Percentiles rank a stretch among this genome's conserved stretches.
These are phyloP conservation scores for Polyommatus icarus DNA, from an alignment of 2,888 invertebrate species.

Conservation along the genomic window DNA sequence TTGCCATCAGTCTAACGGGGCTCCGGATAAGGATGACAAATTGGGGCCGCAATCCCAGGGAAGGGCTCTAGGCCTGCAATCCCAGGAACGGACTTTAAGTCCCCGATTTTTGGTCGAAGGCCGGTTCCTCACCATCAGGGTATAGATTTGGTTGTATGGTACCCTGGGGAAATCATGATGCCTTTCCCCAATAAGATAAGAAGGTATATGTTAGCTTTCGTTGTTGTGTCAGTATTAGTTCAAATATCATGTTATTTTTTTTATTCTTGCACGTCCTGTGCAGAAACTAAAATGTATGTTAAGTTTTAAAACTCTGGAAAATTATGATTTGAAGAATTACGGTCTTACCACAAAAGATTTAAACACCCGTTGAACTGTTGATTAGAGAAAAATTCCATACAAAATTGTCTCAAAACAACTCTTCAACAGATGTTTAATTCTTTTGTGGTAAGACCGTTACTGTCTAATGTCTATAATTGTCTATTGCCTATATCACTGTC, in stretches of 20 bases:
- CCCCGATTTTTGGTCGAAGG: background rate
- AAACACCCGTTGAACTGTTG: no score
- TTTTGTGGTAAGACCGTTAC: no score
- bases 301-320: background rate
- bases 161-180: background rate
- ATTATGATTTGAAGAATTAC: background rate
- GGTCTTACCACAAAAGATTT: no score
- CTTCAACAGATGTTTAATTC: no score
- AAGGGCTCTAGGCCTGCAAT: no score
- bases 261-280: background rate
- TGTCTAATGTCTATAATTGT: background rate
- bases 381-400: no score
- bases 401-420: no score
- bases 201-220: constrained; percentile 17
- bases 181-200: background rate
- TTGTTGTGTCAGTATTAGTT: constrained; percentile 14
- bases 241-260: background rate
- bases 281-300: background rate
- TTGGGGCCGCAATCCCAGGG: background rate
- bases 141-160: background rate
- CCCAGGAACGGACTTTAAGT: background rate
- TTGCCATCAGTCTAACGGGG: background rate
- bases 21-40: background rate
- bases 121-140: background rate
- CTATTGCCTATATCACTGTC: background rate